Base-by-base conservation (phyloP, 2,797 vertebrate species). In the Emys orbicularis region DNA sequence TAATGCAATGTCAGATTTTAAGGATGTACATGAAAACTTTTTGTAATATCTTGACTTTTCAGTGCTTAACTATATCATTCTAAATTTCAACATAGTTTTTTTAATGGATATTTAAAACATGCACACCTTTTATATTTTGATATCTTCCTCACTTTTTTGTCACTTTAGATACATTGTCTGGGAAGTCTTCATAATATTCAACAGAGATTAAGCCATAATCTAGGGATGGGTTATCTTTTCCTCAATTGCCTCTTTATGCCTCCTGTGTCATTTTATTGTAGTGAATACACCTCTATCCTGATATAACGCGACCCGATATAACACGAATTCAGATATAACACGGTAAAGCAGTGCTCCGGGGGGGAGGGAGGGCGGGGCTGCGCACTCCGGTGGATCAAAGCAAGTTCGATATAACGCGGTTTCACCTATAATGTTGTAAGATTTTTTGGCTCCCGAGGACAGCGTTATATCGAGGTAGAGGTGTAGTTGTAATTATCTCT, bases 261-360 rank as follows among this genome's bases (percentile, higher is more conserved):
- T 96, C 89, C 88, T 95, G 93, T 95, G 96, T 94, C 90, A 94
- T 96, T 96, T 90, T 96, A 12, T 94, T 97, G 21, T 79, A 90
- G 82, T 95, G 96, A 96, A 94, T 96, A 44, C 44, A 44, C 44
- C 7, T 44, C 44, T 44, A 44, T 8, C 44, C 44, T 44, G 44
- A 44, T 44, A 44, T 44, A 44, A 44, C 44, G 44, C 44, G 44
- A 44, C 7, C 44, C 2, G 44, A 44, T 44, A 44, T 44, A 44
- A 44, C 44, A 44, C 8, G 44, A 44, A 8, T 44, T 44, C 2
- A 44, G 44, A 44, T 44, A 44, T 44, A 44, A 44, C 44, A 44
- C 44, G 8, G 44, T 44, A 44, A 44, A 44, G 44, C 44, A 44
- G 44, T 44, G 44, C 44, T 44, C 44, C 44, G 44, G 44, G 44